These are phyloP conservation scores for Agonopterix arenella DNA, from an alignment of 2,888 invertebrate genomes.

Conservation along the genomic window DNA sequence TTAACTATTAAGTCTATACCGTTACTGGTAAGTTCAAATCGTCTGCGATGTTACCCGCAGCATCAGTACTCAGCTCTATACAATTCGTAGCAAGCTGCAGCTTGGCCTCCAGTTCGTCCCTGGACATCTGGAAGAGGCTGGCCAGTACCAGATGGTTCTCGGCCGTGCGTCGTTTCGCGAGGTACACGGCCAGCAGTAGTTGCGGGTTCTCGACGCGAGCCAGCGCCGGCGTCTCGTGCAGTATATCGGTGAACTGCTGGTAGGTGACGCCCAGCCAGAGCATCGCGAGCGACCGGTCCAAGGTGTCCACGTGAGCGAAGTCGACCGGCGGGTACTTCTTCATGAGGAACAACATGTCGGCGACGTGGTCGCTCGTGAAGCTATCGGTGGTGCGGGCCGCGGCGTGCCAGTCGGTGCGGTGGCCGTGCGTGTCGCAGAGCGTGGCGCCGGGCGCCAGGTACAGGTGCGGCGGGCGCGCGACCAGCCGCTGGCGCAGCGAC, in stretches of 20 bases:
- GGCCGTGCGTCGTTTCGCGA: not conserved
- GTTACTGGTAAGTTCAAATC: too few species aligned
- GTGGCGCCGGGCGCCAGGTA: not conserved
- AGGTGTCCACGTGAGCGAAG: not conserved
- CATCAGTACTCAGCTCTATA: too few species aligned
- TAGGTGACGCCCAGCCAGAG: not conserved
- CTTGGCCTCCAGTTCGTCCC: not conserved
- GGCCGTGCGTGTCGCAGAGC: not conserved
- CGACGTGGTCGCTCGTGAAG: slow-evolving; percentile 3
- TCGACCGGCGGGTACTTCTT: not conserved
- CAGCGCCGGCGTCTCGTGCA: not conserved
- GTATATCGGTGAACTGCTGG: not conserved
- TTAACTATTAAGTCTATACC: too few species aligned
- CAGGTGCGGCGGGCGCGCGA: not conserved
- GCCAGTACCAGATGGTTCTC: not conserved
- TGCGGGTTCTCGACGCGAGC: not conserved
- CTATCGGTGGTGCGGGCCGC: not conserved
- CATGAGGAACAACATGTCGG: slow-evolving; percentile 3
- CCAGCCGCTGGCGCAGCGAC: not conserved
- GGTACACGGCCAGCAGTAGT: not conserved
- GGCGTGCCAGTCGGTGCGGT: not conserved
- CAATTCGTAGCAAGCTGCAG: not conserved
- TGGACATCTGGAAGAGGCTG: not conserved
- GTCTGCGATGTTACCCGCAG: too few species aligned
- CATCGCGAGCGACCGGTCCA: not conserved